A percentile compares a stretch with the other conserved stretches of the same genome.
Evolutionary conservation across 2,113 vertebrate genomes (phyloP).

Genomic region (Cephalopterus ornatus): DNA sequence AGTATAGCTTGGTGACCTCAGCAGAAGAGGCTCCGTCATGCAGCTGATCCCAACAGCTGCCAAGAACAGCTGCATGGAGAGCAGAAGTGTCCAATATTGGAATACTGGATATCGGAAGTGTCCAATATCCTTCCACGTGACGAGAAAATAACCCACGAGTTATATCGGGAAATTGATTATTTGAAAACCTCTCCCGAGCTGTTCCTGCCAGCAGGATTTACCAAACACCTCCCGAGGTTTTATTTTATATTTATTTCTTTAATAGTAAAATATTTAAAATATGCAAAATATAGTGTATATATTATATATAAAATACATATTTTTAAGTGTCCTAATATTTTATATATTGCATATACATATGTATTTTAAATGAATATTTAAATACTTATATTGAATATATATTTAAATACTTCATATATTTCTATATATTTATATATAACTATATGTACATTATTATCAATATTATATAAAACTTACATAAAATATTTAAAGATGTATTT

Average conservation of each 20-base stretch:
- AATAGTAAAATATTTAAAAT: neutral
- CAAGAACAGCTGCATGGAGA: conserved; percentile 64
- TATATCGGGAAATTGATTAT: neutral
- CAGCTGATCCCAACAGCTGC: conserved; percentile 69
- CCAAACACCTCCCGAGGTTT: neutral
- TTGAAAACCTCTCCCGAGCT: neutral
- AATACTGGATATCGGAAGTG: neutral
- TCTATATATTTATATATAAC: too few relatives aligned
- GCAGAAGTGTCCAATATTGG: conserved; percentile 23
- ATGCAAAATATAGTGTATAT: too few relatives aligned
- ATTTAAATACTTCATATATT: too few relatives aligned
- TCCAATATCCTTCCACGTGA: conserved; percentile 1
- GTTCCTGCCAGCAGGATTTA: neutral
- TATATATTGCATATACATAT: neutral
- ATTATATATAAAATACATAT: accelerated
- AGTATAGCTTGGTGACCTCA: conserved; percentile 59
- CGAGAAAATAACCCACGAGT: neutral
- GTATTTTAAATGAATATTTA: too few relatives aligned
- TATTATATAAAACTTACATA: neutral
- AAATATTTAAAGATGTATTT: neutral
- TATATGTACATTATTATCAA: too few relatives aligned
- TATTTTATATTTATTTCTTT: neutral
- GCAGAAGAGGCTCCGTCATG: neutral
- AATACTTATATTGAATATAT: too few relatives aligned
- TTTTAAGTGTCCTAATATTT: neutral